A percentile compares a stretch with the other conserved stretches of the same genome.
Conservation (phyloP, 2,888 invertebrate genomes). For the Rhimphoctona megacephalus region DNA sequence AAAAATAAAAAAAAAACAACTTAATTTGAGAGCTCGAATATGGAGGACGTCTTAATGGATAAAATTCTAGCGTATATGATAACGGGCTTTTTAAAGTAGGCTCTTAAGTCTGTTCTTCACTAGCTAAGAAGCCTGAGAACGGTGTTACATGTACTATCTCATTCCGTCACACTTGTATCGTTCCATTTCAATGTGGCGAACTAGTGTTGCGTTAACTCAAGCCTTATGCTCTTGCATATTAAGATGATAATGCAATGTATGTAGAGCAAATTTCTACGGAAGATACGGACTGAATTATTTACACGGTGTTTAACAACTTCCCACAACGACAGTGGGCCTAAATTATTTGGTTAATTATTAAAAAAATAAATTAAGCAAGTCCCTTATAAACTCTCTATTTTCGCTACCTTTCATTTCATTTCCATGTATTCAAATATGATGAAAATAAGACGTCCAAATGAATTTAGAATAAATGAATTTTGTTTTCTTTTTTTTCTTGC, state of each 20-base stretch:
- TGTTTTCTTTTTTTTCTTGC: not conserved
- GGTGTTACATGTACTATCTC: slow-evolving; percentile 80
- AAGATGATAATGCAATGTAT: slow-evolving; percentile 40
- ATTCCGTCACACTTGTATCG: slow-evolving; percentile 72
- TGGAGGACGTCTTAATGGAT: slow-evolving; percentile 12
- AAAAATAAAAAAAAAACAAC: slow-evolving; percentile 1
- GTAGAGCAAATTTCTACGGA: slow-evolving; percentile 63
- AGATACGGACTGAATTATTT: slow-evolving; percentile 56
- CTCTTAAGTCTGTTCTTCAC: slow-evolving; percentile 55
- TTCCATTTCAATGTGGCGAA: slow-evolving; percentile 76
- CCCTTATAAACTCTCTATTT: not conserved
- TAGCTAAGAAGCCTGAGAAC: slow-evolving; percentile 74
- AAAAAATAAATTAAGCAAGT: not conserved
- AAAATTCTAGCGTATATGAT: slow-evolving; percentile 31
- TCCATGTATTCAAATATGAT: not conserved
- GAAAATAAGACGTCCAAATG: not conserved
- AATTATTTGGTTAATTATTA: slow-evolving; percentile 21
- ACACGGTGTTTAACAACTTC: slow-evolving; percentile 48
- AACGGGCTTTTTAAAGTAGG: slow-evolving; percentile 48
- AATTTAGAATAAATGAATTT: not conserved
- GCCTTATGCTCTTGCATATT: slow-evolving; percentile 16
- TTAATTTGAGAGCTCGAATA: not conserved
- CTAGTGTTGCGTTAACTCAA: slow-evolving; percentile 38
- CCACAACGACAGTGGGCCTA: slow-evolving; percentile 31
- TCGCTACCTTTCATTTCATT: slow-evolving; percentile 6